These are phyloP conservation scores for Tricholauxania praeusta DNA, from an alignment of 2,888 invertebrate genomes.

Conservation along the genomic window DNA sequence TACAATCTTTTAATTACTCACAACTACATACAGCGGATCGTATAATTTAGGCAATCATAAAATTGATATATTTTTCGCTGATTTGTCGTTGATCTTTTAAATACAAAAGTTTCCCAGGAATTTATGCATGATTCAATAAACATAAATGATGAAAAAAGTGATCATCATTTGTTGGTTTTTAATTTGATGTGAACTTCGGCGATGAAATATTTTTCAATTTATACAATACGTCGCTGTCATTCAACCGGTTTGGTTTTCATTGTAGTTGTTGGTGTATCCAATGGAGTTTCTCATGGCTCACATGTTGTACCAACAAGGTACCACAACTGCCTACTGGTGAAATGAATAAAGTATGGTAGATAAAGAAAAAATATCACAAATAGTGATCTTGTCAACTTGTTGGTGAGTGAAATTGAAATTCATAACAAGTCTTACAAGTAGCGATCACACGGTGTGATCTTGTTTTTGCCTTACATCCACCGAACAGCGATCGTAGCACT, in stretches of 20 bases:
- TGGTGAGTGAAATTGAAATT: conserved; percentile 26
- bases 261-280: background rate
- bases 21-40: no score
- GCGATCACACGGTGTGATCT: conserved; percentile 11
- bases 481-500: no score
- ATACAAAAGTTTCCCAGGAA: conserved; percentile 18
- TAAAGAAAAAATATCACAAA: no score
- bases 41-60: no score
- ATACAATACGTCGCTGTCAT: conserved; percentile 10
- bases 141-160: conserved; percentile 31
- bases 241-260: conserved; percentile 23
- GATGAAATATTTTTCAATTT: conserved; percentile 25
- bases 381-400: conserved; percentile 16
- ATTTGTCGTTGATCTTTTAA: no score
- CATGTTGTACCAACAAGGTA: background rate
- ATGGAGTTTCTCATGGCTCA: conserved; percentile 25
- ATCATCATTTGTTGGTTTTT: conserved; percentile 37
- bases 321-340: no score
- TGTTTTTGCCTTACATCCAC: background rate
- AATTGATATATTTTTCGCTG: no score
- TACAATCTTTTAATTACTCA: no score
- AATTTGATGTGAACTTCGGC: conserved; percentile 42
- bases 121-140: conserved; percentile 22
- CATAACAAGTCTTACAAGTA: conserved; percentile 14
- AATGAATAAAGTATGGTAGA: no score